Conservation (phyloP, 2,113 vertebrate species). For the Motacilla alba region DNA sequence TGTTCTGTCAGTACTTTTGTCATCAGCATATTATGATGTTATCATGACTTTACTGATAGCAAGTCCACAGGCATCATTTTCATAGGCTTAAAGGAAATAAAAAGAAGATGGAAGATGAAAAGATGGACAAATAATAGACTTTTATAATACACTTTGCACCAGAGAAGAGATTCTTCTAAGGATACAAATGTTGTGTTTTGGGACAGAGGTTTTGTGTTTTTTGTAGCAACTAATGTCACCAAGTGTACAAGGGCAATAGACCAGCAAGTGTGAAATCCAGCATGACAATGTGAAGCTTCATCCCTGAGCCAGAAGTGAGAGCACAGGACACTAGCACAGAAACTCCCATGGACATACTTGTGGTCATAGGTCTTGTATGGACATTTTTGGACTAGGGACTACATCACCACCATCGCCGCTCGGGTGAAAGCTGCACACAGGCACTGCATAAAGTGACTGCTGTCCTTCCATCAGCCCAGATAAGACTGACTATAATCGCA, state of each 20-base stretch:
- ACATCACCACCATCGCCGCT: neutral
- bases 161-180: neutral
- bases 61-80: neutral
- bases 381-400: neutral
- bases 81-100: neutral
- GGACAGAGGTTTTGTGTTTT: neutral
- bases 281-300: rapidly evolving
- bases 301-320: too few species aligned
- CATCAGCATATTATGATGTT: neutral
- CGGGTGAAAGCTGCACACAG: neutral
- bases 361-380: rapidly evolving
- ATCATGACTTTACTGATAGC: neutral
- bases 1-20: neutral
- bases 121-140: neutral
- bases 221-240: neutral
- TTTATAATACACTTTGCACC: neutral
- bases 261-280: neutral
- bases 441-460: rapidly evolving
- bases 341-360: rapidly evolving
- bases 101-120: rapidly evolving
- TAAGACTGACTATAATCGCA: rapidly evolving
- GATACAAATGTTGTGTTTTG: neutral
- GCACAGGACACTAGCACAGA: rapidly evolving
- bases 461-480: neutral
- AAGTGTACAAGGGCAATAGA: rapidly evolving